These are phyloP conservation scores for Crypturellus undulatus DNA, from an alignment of 2,113 vertebrate genomes.

Conservation along the genomic window DNA sequence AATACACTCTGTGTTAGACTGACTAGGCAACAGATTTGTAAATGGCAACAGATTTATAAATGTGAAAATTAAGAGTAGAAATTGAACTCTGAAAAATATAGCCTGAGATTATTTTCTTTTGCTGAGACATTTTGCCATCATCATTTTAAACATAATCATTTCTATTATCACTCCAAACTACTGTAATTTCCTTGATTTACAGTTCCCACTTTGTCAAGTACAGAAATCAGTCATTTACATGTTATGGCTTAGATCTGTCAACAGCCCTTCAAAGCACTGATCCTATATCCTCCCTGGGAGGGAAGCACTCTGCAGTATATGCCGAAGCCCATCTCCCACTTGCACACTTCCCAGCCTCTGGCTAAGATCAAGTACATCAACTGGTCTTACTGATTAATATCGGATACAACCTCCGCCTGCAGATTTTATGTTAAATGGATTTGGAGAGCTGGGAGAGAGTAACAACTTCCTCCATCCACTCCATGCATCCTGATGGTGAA, in stretches of 20 bases:
- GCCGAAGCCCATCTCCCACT: background rate
- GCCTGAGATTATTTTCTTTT: background rate
- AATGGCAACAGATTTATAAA: background rate
- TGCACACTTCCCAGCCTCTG: background rate
- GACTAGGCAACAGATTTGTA: background rate
- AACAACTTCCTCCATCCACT: background rate
- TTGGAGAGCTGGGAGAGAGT: background rate
- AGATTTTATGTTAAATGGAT: background rate
- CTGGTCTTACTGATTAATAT: background rate
- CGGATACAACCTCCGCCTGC: background rate
- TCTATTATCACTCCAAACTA: background rate
- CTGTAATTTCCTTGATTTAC: background rate
- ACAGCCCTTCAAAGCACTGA: background rate
- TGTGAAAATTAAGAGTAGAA: background rate
- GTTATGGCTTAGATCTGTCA: background rate
- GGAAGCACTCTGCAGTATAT: background rate
- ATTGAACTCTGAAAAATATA: background rate
- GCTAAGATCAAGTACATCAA: background rate
- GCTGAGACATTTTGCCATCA: background rate
- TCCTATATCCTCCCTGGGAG: background rate
- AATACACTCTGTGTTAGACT: background rate
- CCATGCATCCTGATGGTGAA: background rate
- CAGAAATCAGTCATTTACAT: conserved; percentile 1
- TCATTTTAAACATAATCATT: background rate
- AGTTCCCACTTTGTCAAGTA: background rate